These are phyloP conservation scores for Zoanthus sociatus DNA, from an alignment of 92 coral and sea anemone species.

Conservation along the genomic window DNA sequence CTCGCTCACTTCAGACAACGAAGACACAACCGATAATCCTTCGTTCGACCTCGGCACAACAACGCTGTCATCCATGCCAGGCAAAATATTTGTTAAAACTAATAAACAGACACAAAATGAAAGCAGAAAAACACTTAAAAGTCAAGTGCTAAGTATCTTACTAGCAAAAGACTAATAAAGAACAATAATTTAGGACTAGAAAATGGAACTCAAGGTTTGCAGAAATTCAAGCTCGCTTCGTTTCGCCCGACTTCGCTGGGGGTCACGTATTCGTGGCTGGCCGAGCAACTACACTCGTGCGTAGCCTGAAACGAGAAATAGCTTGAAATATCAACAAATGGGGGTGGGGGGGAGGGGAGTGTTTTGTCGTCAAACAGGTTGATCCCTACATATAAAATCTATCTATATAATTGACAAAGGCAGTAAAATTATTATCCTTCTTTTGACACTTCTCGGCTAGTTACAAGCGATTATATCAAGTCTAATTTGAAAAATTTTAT, in stretches of 20 bases:
- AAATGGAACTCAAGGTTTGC: conserved; percentile 48
- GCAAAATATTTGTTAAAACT: conserved; percentile 1
- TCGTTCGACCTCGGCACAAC: conserved; percentile 97
- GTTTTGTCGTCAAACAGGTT: no score
- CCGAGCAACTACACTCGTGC: conserved; percentile 48
- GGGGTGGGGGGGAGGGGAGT: not conserved
- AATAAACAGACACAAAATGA: not conserved
- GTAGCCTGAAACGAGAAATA: conserved; percentile 16
- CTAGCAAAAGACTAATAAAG: not conserved
- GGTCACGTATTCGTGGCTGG: conserved; percentile 79
- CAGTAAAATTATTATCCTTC: no score
- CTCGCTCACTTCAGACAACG: conserved; percentile 99
- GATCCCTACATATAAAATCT: no score
- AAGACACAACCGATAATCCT: conserved; percentile 97
- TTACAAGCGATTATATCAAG: no score
- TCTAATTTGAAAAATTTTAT: no score
- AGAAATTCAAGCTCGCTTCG: conserved; percentile 49
- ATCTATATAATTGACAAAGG: no score
- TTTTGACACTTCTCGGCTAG: no score
- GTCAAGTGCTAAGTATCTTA: not conserved
- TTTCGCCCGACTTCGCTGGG: conserved; percentile 73
- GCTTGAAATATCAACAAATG: no score
- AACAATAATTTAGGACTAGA: not conserved
- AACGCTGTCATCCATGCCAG: conserved; percentile 88
- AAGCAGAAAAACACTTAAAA: not conserved